These are phyloP conservation scores for Chlorospingus semifuscus DNA, from an alignment of 2,797 vertebrate species.

Conservation along the genomic window DNA sequence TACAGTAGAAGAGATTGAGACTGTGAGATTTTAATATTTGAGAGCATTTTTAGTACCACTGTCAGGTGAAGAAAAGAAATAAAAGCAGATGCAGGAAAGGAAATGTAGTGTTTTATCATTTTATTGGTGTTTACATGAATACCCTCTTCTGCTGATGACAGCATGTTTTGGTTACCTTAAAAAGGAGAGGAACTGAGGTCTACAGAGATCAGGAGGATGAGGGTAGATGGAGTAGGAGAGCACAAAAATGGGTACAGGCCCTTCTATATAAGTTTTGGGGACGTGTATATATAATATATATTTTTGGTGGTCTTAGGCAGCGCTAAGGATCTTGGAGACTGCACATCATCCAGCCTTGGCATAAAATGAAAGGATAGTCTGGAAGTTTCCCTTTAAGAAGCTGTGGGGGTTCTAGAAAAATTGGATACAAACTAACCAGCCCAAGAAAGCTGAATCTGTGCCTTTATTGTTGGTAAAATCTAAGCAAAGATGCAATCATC, in stretches of 20 bases:
- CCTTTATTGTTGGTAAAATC: background rate
- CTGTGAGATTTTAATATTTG: background rate
- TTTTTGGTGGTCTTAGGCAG: background rate
- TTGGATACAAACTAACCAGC: background rate
- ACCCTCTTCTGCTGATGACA: background rate
- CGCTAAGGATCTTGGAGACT: background rate
- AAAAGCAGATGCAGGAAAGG: background rate
- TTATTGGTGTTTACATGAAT: background rate
- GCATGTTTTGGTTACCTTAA: background rate
- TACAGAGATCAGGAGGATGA: background rate
- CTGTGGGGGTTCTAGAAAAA: background rate
- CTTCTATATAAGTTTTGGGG: background rate
- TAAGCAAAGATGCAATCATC: accelerated
- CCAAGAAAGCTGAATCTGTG: background rate
- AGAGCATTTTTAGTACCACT: background rate
- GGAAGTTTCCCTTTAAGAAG: background rate
- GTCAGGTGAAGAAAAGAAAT: background rate
- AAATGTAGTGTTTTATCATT: background rate
- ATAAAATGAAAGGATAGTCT: background rate
- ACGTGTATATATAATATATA: background rate
- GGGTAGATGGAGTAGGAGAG: background rate
- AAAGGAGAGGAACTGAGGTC: background rate
- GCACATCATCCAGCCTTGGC: background rate
- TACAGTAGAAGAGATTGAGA: background rate
- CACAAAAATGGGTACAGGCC: background rate